A percentile compares a stretch with the other conserved stretches of the same genome.
Evolutionary conservation across 1,140 invertebrate species (phyloP).

Genomic region (Drosophila ficusphila): DNA sequence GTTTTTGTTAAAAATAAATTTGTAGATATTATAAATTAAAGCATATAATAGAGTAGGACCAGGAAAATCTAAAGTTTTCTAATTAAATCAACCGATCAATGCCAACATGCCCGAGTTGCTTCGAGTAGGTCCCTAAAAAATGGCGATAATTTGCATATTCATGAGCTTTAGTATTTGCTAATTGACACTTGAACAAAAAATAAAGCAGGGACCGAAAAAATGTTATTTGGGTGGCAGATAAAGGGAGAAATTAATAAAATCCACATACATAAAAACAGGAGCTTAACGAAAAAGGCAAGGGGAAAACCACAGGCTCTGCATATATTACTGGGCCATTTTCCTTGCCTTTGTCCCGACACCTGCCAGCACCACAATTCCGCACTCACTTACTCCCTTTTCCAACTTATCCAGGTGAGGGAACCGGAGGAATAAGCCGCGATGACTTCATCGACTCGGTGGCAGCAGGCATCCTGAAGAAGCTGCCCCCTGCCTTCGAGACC

Average conservation of each 20-base stretch:
- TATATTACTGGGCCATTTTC: constrained; percentile 54
- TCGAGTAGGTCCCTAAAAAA: constrained; percentile 32
- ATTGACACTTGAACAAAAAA: constrained; percentile 72
- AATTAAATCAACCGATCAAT: no score
- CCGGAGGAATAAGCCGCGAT: constrained; percentile 89
- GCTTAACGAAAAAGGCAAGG: constrained; percentile 27
- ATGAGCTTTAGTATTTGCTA: constrained; percentile 81
- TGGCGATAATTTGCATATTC: constrained; percentile 70
- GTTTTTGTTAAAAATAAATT: no score
- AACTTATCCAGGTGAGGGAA: constrained; percentile 71
- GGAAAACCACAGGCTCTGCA: constrained; percentile 56
- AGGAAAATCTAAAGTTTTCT: no score
- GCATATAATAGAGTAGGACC: no score
- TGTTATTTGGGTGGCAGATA: constrained; percentile 42
- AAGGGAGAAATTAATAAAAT: constrained; percentile 69
- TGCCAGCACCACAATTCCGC: constrained; percentile 24
- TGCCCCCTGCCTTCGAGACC: constrained; percentile 91
- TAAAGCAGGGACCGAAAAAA: constrained; percentile 38
- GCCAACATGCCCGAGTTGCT: constrained; percentile 13
- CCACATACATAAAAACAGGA: constrained; percentile 25
- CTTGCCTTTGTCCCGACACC: constrained; percentile 15
- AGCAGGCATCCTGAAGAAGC: constrained; percentile 89
- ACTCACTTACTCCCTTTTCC: constrained; percentile 18
- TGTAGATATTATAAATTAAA: no score
- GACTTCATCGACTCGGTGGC: constrained; percentile 93